Conservation (phyloP, 2,113 vertebrate species). For the Corythoichthys intestinalis region DNA sequence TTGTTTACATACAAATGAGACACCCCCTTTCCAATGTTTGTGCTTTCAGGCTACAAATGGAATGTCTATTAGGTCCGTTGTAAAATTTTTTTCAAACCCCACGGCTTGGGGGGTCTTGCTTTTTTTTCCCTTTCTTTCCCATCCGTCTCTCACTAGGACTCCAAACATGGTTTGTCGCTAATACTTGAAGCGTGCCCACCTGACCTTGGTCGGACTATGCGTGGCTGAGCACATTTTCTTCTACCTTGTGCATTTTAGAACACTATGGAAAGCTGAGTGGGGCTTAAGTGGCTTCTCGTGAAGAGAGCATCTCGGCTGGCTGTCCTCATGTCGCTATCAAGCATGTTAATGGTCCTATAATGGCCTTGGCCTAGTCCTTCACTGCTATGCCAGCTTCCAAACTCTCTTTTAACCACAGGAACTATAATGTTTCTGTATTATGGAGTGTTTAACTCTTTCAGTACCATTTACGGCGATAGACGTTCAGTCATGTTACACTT, state of each 20-base stretch:
- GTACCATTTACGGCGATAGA: not conserved
- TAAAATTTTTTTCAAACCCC: slow-evolving; percentile 29
- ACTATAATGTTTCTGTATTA: slow-evolving; percentile 22
- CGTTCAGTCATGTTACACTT: no score
- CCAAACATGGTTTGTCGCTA: slow-evolving; percentile 27
- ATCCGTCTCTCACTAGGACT: slow-evolving; percentile 5
- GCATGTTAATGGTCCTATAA: slow-evolving; percentile 37
- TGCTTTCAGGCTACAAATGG: not conserved
- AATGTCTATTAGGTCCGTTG: not conserved
- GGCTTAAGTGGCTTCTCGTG: slow-evolving; percentile 55
- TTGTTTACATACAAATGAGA: slow-evolving; percentile 5
- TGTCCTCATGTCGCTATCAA: slow-evolving; percentile 22
- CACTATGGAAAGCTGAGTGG: slow-evolving; percentile 41
- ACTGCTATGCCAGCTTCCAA: slow-evolving; percentile 23
- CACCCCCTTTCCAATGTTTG: not conserved
- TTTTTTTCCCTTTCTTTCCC: slow-evolving; percentile 41
- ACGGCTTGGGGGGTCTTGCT: slow-evolving; percentile 30
- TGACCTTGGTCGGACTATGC: slow-evolving; percentile 52
- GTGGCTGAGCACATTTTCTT: slow-evolving; percentile 40
- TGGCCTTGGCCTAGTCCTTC: slow-evolving; percentile 24
- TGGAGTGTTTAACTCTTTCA: slow-evolving; percentile 13
- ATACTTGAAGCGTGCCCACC: slow-evolving; percentile 33
- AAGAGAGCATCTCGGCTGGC: slow-evolving; percentile 43
- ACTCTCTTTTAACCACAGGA: slow-evolving; percentile 33
- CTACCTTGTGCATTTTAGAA: slow-evolving; percentile 37